Conservation (phyloP, 1,140 invertebrate species). For the Capitella teleta region DNA sequence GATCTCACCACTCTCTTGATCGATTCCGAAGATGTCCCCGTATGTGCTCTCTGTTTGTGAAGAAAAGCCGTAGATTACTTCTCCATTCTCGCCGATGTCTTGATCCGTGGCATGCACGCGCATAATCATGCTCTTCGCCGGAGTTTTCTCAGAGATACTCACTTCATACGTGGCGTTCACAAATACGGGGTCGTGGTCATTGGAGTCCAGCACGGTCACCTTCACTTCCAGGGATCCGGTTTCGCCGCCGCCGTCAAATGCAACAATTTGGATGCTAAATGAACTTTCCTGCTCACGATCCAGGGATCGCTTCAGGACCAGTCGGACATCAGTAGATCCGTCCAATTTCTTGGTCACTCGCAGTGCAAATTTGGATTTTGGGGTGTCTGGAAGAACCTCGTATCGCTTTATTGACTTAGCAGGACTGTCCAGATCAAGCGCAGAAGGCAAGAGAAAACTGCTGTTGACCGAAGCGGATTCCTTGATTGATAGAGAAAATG, state of each 20-base stretch:
- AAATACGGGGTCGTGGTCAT: slow-evolving; percentile 57
- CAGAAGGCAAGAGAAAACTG: slow-evolving; percentile 8
- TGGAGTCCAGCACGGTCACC: slow-evolving; percentile 67
- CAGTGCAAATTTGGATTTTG: not conserved
- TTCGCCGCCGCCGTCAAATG: not conserved
- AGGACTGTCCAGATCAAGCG: slow-evolving; percentile 2
- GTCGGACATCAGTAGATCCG: slow-evolving; percentile 10
- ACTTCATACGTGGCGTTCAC: slow-evolving; percentile 2
- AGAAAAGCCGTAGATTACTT: slow-evolving; percentile 45
- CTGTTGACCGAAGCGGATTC: slow-evolving; percentile 2
- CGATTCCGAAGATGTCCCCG: slow-evolving; percentile 70
- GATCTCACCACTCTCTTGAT: slow-evolving; percentile 72
- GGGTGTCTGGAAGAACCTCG: not conserved
- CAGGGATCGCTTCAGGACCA: slow-evolving; percentile 13
- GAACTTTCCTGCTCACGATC: not conserved
- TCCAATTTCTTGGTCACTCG: slow-evolving; percentile 7
- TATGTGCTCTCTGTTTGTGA: slow-evolving; percentile 61
- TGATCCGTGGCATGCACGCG: slow-evolving; percentile 12
- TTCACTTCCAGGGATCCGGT: slow-evolving; percentile 70
- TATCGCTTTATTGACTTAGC: slow-evolving; percentile 2
- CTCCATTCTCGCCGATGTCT: slow-evolving; percentile 10
- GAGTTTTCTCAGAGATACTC: slow-evolving; percentile 9
- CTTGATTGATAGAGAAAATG: too few relatives aligned
- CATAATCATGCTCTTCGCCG: slow-evolving; percentile 55
- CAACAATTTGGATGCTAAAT: not conserved